Percentiles rank a stretch among this genome's conserved stretches.
phyloP scores from a whole-genome alignment of 2,797 vertebrate genomes.

The Poeciliopsis turneri region DNA sequence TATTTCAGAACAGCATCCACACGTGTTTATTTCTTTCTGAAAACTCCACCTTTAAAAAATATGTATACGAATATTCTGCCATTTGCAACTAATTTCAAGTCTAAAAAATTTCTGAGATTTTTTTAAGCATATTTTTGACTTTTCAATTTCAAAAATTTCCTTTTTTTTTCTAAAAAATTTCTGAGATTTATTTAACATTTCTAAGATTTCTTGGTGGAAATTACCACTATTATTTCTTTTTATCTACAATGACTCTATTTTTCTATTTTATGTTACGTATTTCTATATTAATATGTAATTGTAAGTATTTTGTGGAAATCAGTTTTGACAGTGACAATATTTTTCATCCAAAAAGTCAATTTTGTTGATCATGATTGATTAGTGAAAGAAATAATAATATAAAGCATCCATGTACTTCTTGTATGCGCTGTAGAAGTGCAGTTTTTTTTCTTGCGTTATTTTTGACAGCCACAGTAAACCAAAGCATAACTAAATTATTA shows the following conservation, averaged over 20 bases:
- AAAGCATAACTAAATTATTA: not conserved
- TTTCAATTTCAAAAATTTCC: too few relatives aligned
- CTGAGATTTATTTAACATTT: too few relatives aligned
- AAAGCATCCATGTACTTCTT: not conserved
- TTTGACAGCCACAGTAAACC: not conserved
- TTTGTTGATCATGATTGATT: not conserved
- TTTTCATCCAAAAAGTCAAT: not conserved
- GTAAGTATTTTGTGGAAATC: not conserved
- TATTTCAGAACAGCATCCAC: not conserved
- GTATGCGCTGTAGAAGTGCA: not conserved
- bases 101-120: too few relatives aligned
- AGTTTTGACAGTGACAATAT: not conserved
- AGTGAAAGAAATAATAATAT: not conserved
- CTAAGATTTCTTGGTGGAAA: too few relatives aligned
- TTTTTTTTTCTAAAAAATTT: too few relatives aligned
- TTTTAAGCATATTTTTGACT: too few relatives aligned
- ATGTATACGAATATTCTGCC: too few relatives aligned
- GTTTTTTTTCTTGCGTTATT: not conserved
- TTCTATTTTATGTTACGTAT: not conserved
- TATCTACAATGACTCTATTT: too few relatives aligned
- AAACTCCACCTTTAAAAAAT: not conserved
- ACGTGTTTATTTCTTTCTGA: not conserved
- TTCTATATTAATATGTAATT: not conserved
- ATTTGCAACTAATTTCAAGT: too few relatives aligned
- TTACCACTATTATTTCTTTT: too few relatives aligned